Evolutionary conservation across 1,140 invertebrate species (phyloP).

Genomic region (Pseudomyrmex dendroicus): DNA sequence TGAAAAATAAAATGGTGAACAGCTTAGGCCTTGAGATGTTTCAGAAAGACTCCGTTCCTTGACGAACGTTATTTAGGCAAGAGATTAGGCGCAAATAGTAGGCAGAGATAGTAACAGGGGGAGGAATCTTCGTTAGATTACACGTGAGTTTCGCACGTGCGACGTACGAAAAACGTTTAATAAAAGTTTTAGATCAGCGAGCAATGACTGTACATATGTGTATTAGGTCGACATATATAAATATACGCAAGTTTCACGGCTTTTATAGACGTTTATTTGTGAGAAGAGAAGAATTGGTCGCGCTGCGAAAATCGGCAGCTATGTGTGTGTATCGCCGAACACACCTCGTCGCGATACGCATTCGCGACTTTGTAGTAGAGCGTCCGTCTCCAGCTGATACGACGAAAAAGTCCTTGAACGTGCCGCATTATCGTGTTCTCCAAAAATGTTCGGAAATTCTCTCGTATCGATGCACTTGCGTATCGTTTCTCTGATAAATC

Average conservation of each 20-base stretch:
- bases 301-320: conserved; percentile 14
- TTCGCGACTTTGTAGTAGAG: conserved; percentile 10
- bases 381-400: conserved; percentile 6
- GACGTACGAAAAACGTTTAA: background rate
- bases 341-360: conserved; percentile 24
- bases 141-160: background rate
- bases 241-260: conserved; percentile 16
- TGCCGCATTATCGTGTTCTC: conserved; percentile 18
- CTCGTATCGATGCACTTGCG: background rate
- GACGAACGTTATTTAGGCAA: background rate
- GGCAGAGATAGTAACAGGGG: background rate
- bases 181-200: background rate
- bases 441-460: background rate
- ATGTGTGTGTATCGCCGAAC: conserved; percentile 12
- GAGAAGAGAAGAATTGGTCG: background rate
- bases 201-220: too few species aligned
- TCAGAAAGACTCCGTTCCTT: background rate
- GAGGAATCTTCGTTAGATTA: background rate
- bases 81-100: too few species aligned
- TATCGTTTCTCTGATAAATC: background rate
- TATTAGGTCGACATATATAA: background rate
- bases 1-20: background rate
- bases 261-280: conserved; percentile 44
- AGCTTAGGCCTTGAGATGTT: background rate
- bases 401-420: conserved; percentile 24